These are phyloP conservation scores for Mactra quadrangularis DNA, from an alignment of 1,140 invertebrate species.

Conservation along the genomic window DNA sequence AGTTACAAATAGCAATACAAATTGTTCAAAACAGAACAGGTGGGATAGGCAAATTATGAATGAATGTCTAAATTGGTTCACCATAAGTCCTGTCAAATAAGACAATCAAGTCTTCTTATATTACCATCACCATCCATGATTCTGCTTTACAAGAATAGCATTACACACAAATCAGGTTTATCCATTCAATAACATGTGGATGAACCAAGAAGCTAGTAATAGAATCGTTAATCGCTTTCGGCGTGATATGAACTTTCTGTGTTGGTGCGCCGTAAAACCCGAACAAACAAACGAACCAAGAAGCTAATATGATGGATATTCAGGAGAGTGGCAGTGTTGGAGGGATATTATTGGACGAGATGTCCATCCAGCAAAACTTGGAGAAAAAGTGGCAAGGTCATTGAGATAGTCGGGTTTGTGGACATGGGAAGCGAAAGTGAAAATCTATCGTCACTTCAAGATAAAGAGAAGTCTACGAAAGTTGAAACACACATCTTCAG, in stretches of 20 bases:
- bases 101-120: slow-evolving; percentile 26
- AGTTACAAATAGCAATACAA: slow-evolving; percentile 7
- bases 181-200: slow-evolving; percentile 50
- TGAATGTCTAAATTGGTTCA: slow-evolving; percentile 25
- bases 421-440: slow-evolving; percentile 30
- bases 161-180: slow-evolving; percentile 53
- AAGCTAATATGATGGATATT: slow-evolving; percentile 17
- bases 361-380: slow-evolving; percentile 54
- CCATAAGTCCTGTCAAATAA: slow-evolving; percentile 42
- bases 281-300: too few relatives aligned
- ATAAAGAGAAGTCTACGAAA: slow-evolving; percentile 24
- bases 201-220: slow-evolving; percentile 56
- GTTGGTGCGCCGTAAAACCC: too few relatives aligned
- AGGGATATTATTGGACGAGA: slow-evolving; percentile 47
- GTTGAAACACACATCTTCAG: slow-evolving; percentile 24
- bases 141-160: slow-evolving; percentile 60
- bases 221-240: too few relatives aligned
- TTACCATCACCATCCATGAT: slow-evolving; percentile 46
- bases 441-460: slow-evolving; percentile 21
- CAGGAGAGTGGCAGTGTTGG: slow-evolving; percentile 22
- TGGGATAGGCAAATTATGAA: slow-evolving; percentile 29
- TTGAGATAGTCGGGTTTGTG: slow-evolving; percentile 51
- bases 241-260: too few relatives aligned
- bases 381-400: slow-evolving; percentile 28
- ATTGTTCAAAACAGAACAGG: slow-evolving; percentile 39